These are phyloP conservation scores for Dorcus parallelipipedus DNA, from an alignment of 2,888 invertebrate species.

Conservation along the genomic window DNA sequence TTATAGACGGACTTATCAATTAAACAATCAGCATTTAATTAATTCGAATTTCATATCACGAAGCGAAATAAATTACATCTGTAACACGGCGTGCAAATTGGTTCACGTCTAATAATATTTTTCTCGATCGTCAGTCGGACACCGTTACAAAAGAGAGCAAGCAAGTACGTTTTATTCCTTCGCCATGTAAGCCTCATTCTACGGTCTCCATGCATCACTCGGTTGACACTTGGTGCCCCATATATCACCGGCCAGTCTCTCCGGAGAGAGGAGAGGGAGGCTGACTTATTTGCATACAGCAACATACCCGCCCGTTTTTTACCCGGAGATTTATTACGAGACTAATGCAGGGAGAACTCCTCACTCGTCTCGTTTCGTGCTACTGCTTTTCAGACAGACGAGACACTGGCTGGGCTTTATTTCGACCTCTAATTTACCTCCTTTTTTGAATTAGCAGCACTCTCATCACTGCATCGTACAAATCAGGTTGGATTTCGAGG, in stretches of 20 bases:
- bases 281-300: conserved; percentile 50
- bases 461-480: background rate
- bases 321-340: conserved; percentile 49
- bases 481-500: too few species aligned
- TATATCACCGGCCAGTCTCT: conserved; percentile 48
- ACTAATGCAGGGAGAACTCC: conserved; percentile 43
- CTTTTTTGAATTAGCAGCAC: background rate
- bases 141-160: conserved; percentile 13
- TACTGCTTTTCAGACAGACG: background rate
- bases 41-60: too few species aligned
- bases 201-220: conserved; percentile 51
- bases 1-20: too few species aligned
- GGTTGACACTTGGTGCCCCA: conserved; percentile 53
- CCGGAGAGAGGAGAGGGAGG: conserved; percentile 27
- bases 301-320: conserved; percentile 45
- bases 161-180: conserved; percentile 27
- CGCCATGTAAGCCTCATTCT: conserved; percentile 28
- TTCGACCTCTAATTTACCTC: background rate
- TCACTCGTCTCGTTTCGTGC: conserved; percentile 18
- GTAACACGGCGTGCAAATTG: too few species aligned
- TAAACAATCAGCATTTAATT: too few species aligned
- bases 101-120: too few species aligned
- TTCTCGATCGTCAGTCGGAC: background rate
- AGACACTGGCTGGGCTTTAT: background rate
- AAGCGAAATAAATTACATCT: too few species aligned